These are phyloP conservation scores for Manduca sexta DNA, from an alignment of 1,140 invertebrate species.

Conservation along the genomic window DNA sequence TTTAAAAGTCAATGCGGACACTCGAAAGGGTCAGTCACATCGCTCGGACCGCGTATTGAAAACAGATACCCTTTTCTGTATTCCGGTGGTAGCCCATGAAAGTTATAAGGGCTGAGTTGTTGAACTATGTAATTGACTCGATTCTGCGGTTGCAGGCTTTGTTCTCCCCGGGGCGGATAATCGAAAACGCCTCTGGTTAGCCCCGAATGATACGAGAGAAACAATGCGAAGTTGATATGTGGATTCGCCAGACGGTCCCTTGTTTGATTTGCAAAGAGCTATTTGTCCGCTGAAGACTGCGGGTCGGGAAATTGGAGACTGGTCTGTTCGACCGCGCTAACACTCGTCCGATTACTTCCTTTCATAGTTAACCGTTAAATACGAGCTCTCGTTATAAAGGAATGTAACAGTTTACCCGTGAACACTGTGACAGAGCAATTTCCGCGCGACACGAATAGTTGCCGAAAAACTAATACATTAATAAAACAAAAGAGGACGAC, in stretches of 20 bases:
- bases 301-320: constrained; percentile 61
- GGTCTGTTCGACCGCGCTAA: constrained; percentile 43
- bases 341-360: constrained; percentile 65
- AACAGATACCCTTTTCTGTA: constrained; percentile 72
- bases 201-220: constrained; percentile 56
- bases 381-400: constrained; percentile 48
- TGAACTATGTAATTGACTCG: constrained; percentile 73
- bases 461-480: constrained; percentile 59
- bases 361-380: constrained; percentile 45
- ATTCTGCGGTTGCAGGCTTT: constrained; percentile 66
- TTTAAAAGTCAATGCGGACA: constrained; percentile 74
- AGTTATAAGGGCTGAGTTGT: constrained; percentile 72
- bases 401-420: constrained; percentile 20
- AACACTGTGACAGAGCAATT: constrained; percentile 46
- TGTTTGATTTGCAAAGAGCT: constrained; percentile 72
- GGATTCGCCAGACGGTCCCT: constrained; percentile 62
- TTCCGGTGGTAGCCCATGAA: constrained; percentile 67
- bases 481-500: constrained; percentile 37
- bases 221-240: constrained; percentile 71
- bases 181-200: constrained; percentile 70
- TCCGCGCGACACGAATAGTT: constrained; percentile 39
- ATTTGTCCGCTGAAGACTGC: constrained; percentile 60
- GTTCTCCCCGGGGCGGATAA: constrained; percentile 64
- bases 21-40: constrained; percentile 69
- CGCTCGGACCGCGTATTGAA: constrained; percentile 58